These are phyloP conservation scores for Erebia aethiops DNA, from an alignment of 2,888 invertebrate species.

Conservation along the genomic window DNA sequence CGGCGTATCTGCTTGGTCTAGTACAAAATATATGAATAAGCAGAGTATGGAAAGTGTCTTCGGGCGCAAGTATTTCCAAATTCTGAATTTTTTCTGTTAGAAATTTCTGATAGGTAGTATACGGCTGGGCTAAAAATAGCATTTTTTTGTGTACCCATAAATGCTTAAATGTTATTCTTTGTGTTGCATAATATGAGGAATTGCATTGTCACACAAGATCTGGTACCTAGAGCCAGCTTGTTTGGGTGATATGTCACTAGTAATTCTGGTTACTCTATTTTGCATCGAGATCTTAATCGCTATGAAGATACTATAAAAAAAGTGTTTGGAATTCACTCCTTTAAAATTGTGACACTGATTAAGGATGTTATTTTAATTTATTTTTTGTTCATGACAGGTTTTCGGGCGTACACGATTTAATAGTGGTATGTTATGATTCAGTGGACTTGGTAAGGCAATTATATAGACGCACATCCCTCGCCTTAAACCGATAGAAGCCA, in stretches of 20 bases:
- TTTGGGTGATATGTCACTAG: constrained; percentile 15
- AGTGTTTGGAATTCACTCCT: constrained; percentile 5
- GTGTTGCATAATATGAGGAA: background rate
- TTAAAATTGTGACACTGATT: constrained; percentile 19
- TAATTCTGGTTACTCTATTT: constrained; percentile 23
- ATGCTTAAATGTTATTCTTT: background rate
- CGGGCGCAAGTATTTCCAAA: too few relatives aligned
- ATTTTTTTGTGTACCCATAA: background rate
- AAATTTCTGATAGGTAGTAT: too few relatives aligned
- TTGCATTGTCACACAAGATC: background rate
- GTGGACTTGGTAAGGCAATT: too few relatives aligned
- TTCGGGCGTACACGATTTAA: background rate
- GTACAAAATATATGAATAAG: too few relatives aligned
- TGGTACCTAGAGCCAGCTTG: constrained; percentile 8
- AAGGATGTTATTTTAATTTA: constrained; percentile 14
- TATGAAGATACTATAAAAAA: constrained; percentile 13
- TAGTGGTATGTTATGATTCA: background rate
- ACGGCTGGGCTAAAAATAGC: background rate
- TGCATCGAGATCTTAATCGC: constrained; percentile 17
- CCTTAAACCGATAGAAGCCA: too few relatives aligned
- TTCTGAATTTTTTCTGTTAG: too few relatives aligned
- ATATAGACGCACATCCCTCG: too few relatives aligned
- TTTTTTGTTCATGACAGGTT: constrained; percentile 11
- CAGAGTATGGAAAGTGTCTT: too few relatives aligned
- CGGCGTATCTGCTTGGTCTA: too few relatives aligned